Evolutionary conservation across 2,888 invertebrate genomes (phyloP).

Genomic region (Agonopterix heracliana): DNA sequence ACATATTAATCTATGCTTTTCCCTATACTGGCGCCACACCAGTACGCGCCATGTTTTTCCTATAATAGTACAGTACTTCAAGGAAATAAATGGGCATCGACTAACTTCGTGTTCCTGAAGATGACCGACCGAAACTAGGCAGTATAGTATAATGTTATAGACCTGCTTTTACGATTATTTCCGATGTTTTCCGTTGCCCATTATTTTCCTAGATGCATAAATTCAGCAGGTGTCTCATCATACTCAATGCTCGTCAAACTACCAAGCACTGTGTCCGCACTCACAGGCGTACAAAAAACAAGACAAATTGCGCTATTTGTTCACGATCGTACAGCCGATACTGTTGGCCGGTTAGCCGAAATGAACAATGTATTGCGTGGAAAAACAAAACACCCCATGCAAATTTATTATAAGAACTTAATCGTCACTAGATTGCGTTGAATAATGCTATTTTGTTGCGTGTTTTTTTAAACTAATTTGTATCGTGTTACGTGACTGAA

Average conservation of each 20-base stretch:
- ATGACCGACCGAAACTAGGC: no score
- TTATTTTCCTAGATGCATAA: no score
- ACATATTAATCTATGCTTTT: no score
- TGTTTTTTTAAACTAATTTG: background rate
- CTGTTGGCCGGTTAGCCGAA: conserved; percentile 43
- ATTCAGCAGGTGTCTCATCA: no score
- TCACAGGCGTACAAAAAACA: conserved; percentile 41
- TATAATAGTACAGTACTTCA: no score
- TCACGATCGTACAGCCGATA: conserved; percentile 51
- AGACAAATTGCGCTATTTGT: conserved; percentile 63
- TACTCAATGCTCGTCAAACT: background rate
- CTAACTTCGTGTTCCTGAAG: no score
- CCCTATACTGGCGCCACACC: no score
- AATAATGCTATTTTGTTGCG: conserved; percentile 2
- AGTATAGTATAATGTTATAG: no score
- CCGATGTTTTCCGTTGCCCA: no score
- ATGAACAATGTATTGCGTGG: conserved; percentile 39
- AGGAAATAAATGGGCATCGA: no score
- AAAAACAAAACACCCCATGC: conserved; percentile 26
- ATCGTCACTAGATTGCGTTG: conserved; percentile 10
- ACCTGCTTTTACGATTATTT: no score
- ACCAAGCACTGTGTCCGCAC: conserved; percentile 20
- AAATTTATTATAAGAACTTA: conserved; percentile 15
- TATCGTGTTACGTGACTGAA: background rate
- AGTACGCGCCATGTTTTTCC: no score